Evolutionary conservation across 1,140 invertebrate species (phyloP).

Genomic region (Drosophila suzukii): DNA sequence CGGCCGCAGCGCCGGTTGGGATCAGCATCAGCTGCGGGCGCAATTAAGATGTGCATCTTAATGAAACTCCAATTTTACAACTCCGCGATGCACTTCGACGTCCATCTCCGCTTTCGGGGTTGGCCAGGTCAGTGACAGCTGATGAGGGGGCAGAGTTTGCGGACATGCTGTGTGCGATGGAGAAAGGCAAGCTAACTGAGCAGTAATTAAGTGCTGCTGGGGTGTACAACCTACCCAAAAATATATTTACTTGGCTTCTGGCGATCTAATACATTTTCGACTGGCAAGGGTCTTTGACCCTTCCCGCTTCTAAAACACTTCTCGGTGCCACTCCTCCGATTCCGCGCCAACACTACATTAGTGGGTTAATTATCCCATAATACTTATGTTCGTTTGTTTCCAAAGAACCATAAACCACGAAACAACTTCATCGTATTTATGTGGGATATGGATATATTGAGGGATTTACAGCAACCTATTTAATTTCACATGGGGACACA

Average conservation of each 20-base stretch:
- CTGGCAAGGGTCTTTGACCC: conserved; percentile 13
- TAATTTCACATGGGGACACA: no score
- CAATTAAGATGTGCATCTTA: conserved; percentile 45
- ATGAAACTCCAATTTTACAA: conserved; percentile 21
- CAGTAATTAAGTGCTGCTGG: not conserved
- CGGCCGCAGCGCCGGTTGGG: not conserved
- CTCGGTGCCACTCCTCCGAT: not conserved
- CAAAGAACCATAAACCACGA: conserved; percentile 13
- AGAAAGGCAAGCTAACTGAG: conserved; percentile 14
- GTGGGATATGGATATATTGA: no score
- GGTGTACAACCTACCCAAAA: not conserved
- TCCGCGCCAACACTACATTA: not conserved
- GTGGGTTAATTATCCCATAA: conserved; percentile 35
- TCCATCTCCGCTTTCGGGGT: conserved; percentile 13
- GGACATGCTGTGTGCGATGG: not conserved
- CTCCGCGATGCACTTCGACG: not conserved
- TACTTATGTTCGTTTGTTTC: conserved; percentile 10
- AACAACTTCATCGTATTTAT: conserved; percentile 20
- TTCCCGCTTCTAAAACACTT: no score
- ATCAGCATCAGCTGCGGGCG: conserved; percentile 12
- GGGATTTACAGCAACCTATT: no score
- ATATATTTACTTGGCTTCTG: conserved; percentile 5
- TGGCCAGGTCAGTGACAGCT: conserved; percentile 14
- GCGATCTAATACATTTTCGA: not conserved
- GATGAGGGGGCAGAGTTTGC: conserved; percentile 1